A percentile compares a stretch with the other conserved stretches of the same genome.
Conservation (phyloP, 2,888 invertebrate species). For the Rhamnusium bicolor region DNA sequence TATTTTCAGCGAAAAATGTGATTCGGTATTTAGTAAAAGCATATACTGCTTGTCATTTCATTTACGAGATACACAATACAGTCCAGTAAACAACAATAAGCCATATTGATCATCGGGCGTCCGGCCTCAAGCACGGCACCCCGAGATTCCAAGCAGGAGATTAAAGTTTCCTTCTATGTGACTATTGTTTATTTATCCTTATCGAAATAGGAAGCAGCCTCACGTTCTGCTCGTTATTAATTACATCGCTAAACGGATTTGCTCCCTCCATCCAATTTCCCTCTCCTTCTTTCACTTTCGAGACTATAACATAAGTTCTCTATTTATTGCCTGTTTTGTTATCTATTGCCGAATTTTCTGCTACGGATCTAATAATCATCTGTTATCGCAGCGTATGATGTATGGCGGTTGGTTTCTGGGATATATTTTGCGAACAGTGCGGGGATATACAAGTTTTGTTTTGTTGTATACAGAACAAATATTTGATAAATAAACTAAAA, state of each 20-base stretch:
- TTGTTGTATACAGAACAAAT: too few species aligned
- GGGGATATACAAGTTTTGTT: too few species aligned
- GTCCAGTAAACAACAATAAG: constrained; percentile 28
- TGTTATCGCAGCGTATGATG: constrained; percentile 45
- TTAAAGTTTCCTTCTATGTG: constrained; percentile 55
- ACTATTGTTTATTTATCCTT: constrained; percentile 58
- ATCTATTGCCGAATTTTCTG: constrained; percentile 43
- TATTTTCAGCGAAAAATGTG: neutral
- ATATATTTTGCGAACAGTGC: neutral
- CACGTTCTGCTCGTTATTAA: constrained; percentile 56
- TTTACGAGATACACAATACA: neutral
- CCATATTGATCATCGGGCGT: constrained; percentile 53
- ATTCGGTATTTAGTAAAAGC: neutral
- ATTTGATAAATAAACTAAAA: too few species aligned
- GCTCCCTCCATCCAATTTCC: constrained; percentile 40
- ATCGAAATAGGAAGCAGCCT: constrained; percentile 59
- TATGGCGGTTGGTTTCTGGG: constrained; percentile 20
- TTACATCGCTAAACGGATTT: constrained; percentile 57
- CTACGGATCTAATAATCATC: constrained; percentile 48
- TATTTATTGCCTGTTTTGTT: constrained; percentile 50
- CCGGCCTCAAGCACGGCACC: constrained; percentile 46
- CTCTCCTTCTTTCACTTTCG: constrained; percentile 37
- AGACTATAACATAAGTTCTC: constrained; percentile 44
- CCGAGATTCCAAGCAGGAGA: constrained; percentile 50
- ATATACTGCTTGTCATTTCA: neutral